A percentile compares a stretch with the other conserved stretches of the same genome.
phyloP scores from a whole-genome alignment of 2,888 invertebrate species.

The Hesperia comma region DNA sequence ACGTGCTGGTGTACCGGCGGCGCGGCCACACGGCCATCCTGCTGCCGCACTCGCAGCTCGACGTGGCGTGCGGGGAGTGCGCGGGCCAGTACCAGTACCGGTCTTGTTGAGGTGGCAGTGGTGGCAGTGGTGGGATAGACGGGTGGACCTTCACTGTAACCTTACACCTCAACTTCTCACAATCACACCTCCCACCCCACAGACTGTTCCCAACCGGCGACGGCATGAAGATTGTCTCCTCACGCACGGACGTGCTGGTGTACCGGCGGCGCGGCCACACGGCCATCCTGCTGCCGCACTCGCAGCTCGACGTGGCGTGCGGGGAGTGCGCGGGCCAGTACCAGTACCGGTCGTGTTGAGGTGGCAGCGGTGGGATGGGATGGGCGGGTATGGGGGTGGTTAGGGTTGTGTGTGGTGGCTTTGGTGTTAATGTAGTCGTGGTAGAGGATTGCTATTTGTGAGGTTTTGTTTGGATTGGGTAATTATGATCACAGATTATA shows the following conservation, averaged over 20 bases:
- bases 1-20: slow-evolving; percentile 55
- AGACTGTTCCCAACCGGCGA: slow-evolving; percentile 53
- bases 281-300: slow-evolving; percentile 57
- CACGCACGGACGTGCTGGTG: slow-evolving; percentile 54
- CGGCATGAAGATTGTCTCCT: slow-evolving; percentile 54
- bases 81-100: slow-evolving; percentile 43
- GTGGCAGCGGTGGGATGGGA: no score
- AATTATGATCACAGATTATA: no score
- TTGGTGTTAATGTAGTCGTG: no score
- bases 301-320: slow-evolving; percentile 56
- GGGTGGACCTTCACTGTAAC: no score
- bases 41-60: slow-evolving; percentile 58
- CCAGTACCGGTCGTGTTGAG: slow-evolving; percentile 41
- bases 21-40: slow-evolving; percentile 52
- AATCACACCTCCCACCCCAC: no score
- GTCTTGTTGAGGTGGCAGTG: slow-evolving; percentile 40
- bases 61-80: slow-evolving; percentile 59
- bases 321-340: slow-evolving; percentile 54
- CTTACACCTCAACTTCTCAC: no score
- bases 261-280: slow-evolving; percentile 53
- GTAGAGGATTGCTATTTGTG: no score
- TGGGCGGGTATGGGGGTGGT: no score
- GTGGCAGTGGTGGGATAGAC: no score
- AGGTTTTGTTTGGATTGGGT: no score
- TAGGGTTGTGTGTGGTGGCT: no score